Evolutionary conservation across 2,113 vertebrate species (phyloP).

Genomic region (Mohoua ochrocephala): DNA sequence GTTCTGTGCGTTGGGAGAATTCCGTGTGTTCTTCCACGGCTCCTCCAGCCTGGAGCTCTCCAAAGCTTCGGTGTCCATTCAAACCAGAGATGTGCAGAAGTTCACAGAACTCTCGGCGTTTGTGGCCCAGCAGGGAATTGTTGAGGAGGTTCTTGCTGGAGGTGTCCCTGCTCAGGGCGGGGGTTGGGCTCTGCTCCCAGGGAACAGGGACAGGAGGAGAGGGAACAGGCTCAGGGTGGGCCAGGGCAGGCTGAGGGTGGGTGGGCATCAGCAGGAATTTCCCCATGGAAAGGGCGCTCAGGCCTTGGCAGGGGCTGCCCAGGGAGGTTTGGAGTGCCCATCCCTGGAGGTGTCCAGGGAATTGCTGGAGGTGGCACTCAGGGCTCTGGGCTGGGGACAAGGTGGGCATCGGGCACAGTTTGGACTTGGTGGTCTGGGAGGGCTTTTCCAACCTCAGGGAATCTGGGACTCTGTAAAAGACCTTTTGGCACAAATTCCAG

Average conservation of each 20-base stretch:
- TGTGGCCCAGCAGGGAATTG: neutral
- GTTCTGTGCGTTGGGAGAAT: neutral
- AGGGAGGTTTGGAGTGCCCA: neutral
- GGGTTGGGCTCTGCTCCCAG: accelerated
- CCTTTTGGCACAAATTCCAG: neutral
- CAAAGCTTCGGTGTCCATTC: neutral
- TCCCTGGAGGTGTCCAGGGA: neutral
- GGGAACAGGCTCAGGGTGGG: neutral
- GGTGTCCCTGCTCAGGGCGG: neutral
- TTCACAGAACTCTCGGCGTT: accelerated
- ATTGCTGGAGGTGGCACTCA: neutral
- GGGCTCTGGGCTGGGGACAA: neutral
- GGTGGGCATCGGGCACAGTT: accelerated
- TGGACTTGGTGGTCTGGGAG: accelerated
- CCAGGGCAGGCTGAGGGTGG: accelerated
- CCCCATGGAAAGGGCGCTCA: neutral
- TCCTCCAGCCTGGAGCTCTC: neutral
- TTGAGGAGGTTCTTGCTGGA: neutral
- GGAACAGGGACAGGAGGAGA: neutral
- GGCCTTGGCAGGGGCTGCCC: neutral
- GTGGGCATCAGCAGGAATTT: accelerated
- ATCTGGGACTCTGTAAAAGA: too few relatives aligned
- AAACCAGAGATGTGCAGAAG: neutral
- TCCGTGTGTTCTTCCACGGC: neutral
- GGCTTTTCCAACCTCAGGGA: neutral